phyloP scores from a whole-genome alignment of 2,888 invertebrate genomes.

The Bugula neritina region DNA sequence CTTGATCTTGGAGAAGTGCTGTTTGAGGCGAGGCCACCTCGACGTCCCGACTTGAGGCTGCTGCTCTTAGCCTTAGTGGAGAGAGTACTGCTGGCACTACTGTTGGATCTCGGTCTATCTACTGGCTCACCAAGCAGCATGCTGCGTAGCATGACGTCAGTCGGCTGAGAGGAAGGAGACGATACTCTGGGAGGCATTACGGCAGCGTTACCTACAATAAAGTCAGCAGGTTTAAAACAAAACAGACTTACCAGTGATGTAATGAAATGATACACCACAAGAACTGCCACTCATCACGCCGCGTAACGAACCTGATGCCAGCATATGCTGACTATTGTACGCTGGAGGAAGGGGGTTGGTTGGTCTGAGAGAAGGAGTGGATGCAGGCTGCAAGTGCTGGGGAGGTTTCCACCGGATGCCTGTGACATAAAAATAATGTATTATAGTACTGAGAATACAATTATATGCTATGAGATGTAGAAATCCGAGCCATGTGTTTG shows the following conservation, averaged over 20 bases:
- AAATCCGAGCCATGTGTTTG: too few relatives aligned
- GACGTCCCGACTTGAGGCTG: background rate
- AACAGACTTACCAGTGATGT: background rate
- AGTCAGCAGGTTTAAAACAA: background rate
- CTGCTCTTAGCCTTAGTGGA: background rate
- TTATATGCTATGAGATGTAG: too few relatives aligned
- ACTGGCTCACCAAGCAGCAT: constrained; percentile 10
- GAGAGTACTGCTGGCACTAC: constrained; percentile 14
- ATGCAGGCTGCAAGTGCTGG: background rate
- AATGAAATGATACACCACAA: background rate
- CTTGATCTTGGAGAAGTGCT: background rate
- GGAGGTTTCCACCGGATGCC: constrained; percentile 18
- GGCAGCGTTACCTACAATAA: background rate
- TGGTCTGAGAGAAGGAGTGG: background rate
- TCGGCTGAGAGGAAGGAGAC: background rate
- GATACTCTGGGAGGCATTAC: constrained; percentile 9
- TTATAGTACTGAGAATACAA: too few relatives aligned
- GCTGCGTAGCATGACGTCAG: constrained; percentile 1
- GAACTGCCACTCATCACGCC: background rate
- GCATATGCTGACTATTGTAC: background rate
- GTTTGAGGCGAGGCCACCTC: background rate
- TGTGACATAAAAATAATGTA: too few relatives aligned
- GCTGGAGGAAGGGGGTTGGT: background rate
- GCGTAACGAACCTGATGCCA: background rate
- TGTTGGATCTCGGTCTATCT: background rate